phyloP scores from a whole-genome alignment of 1,140 invertebrate species.

The Ceratina japonica region DNA sequence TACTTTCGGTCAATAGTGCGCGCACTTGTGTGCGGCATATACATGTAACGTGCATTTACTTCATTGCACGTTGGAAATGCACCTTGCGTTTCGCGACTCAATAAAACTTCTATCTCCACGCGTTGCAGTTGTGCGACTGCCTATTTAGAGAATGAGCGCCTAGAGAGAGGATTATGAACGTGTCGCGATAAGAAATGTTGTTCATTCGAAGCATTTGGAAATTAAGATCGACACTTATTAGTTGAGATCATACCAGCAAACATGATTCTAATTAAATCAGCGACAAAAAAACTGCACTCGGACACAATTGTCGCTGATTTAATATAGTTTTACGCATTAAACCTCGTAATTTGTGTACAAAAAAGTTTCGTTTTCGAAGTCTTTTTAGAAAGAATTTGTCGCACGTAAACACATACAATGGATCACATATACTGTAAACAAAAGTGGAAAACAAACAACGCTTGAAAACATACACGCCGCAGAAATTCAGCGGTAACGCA shows the following conservation, averaged over 20 bases:
- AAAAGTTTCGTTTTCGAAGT: no score
- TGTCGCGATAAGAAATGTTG: not conserved
- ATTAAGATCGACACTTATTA: no score
- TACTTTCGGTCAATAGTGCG: not conserved
- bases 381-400: no score
- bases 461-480: not conserved
- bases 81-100: not conserved
- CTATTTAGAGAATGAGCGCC: not conserved
- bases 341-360: no score
- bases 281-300: no score
- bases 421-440: not conserved
- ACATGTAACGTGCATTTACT: not conserved
- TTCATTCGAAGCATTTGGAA: not conserved
- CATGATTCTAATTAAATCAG: not conserved
- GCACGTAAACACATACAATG: not conserved
- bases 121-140: not conserved
- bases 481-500: not conserved
- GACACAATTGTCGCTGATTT: no score
- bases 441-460: not conserved
- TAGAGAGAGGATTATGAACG: constrained; percentile 2
- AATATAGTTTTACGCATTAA: no score
- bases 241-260: no score
- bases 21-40: not conserved
- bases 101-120: constrained; percentile 7
- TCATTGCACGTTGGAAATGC: not conserved